These are phyloP conservation scores for Candoia aspera DNA, from an alignment of 2,113 vertebrate genomes.

Conservation along the genomic window DNA sequence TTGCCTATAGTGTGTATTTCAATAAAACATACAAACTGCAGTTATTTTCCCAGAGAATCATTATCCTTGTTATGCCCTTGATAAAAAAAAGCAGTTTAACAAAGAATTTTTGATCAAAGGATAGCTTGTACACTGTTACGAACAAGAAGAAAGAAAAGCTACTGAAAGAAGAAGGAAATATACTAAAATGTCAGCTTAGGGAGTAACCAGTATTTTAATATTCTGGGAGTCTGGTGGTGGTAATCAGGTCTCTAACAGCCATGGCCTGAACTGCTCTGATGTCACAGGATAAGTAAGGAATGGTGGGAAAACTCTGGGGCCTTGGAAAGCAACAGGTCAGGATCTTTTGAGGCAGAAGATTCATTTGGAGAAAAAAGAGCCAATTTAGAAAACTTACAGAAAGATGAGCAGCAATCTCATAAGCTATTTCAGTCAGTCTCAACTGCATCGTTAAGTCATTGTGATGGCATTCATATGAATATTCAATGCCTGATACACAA, in stretches of 20 bases:
- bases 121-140: neutral
- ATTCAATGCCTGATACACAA: too few relatives aligned
- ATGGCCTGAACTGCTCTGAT: neutral
- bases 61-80: neutral
- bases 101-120: neutral
- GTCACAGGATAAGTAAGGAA: neutral
- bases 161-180: neutral
- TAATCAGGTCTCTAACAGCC: neutral
- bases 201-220: neutral
- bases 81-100: neutral
- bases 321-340: neutral
- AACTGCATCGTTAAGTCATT: neutral
- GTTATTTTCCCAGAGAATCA: neutral
- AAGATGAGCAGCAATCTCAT: neutral
- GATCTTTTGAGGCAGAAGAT: neutral
- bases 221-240: neutral
- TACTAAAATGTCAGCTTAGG: neutral
- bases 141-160: neutral
- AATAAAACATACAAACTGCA: neutral
- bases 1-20: neutral
- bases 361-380: neutral
- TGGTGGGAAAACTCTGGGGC: neutral
- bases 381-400: too few relatives aligned
- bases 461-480: neutral
- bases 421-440: neutral